A percentile compares a stretch with the other conserved stretches of the same genome.
Evolutionary conservation across 2,113 vertebrate species (phyloP).

Genomic region (Tupaia tana): DNA sequence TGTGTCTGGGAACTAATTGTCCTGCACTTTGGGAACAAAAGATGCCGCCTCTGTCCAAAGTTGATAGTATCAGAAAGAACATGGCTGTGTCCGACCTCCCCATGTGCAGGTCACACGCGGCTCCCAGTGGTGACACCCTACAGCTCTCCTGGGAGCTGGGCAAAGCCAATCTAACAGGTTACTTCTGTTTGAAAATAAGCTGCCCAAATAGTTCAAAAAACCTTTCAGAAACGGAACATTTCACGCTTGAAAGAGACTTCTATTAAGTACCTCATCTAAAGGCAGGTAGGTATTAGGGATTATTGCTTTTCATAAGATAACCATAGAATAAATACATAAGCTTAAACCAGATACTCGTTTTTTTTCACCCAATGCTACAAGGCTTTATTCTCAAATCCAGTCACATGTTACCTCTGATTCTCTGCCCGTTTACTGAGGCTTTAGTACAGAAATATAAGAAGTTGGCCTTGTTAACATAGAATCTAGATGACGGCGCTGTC

Average conservation of each 20-base stretch:
- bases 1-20: background rate
- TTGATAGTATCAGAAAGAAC: slow-evolving; percentile 50
- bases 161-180: slow-evolving; percentile 62
- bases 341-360: slow-evolving; percentile 78
- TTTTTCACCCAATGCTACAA: slow-evolving; percentile 57
- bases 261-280: slow-evolving; percentile 61
- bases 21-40: slow-evolving; percentile 41
- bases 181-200: slow-evolving; percentile 48
- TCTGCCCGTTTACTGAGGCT: slow-evolving; percentile 55
- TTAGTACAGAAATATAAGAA: slow-evolving; percentile 52
- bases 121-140: slow-evolving; percentile 31
- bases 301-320: slow-evolving; percentile 86
- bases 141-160: slow-evolving; percentile 39
- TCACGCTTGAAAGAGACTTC: slow-evolving; percentile 66
- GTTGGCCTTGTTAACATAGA: slow-evolving; percentile 66
- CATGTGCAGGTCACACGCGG: slow-evolving; percentile 43
- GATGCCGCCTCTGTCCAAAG: slow-evolving; percentile 65
- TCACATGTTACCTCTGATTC: slow-evolving; percentile 72
- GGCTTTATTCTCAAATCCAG: slow-evolving; percentile 80
- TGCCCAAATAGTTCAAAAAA: slow-evolving; percentile 71
- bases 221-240: slow-evolving; percentile 74
- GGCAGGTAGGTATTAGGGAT: slow-evolving; percentile 75
- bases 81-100: slow-evolving; percentile 55
- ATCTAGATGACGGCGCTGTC: slow-evolving; percentile 64
- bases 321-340: slow-evolving; percentile 82